Evolutionary conservation across 2,113 vertebrate genomes (phyloP).

Genomic region (Calonectris borealis): DNA sequence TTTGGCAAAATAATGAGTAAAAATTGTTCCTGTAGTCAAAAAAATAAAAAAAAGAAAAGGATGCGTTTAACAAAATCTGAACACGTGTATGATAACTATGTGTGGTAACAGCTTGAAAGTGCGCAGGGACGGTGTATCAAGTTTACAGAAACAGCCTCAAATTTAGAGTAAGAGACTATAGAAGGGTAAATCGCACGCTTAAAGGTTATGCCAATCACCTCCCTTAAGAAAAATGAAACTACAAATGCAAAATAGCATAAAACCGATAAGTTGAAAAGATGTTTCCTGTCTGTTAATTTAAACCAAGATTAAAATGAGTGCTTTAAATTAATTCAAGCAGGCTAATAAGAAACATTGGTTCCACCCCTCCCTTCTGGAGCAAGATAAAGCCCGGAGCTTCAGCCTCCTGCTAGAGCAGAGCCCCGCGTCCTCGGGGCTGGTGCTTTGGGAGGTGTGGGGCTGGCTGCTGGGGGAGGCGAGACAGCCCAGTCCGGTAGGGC

Average conservation of each 20-base stretch:
- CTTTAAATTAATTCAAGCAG: not conserved
- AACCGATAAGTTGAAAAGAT: not conserved
- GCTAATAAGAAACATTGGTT: not conserved
- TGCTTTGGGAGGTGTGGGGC: not conserved
- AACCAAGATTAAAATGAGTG: not conserved
- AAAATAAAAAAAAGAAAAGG: not conserved
- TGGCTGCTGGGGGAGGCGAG: not conserved
- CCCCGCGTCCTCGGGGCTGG: rapidly evolving
- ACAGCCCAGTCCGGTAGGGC: rapidly evolving
- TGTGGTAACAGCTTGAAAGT: not conserved
- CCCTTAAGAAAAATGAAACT: not conserved
- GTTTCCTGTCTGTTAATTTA: not conserved
- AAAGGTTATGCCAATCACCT: too few relatives aligned
- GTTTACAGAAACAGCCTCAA: not conserved
- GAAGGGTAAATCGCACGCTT: not conserved
- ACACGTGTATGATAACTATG: rapidly evolving
- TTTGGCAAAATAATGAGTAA: not conserved
- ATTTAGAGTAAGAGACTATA: rapidly evolving
- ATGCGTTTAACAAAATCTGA: not conserved
- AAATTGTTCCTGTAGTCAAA: not conserved
- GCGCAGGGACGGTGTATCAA: rapidly evolving
- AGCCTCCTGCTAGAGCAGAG: not conserved
- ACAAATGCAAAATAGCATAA: not conserved
- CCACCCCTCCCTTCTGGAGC: not conserved
- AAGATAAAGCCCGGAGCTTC: not conserved